Conservation (phyloP, 2,113 vertebrate species). For the Anguilla rostrata region DNA sequence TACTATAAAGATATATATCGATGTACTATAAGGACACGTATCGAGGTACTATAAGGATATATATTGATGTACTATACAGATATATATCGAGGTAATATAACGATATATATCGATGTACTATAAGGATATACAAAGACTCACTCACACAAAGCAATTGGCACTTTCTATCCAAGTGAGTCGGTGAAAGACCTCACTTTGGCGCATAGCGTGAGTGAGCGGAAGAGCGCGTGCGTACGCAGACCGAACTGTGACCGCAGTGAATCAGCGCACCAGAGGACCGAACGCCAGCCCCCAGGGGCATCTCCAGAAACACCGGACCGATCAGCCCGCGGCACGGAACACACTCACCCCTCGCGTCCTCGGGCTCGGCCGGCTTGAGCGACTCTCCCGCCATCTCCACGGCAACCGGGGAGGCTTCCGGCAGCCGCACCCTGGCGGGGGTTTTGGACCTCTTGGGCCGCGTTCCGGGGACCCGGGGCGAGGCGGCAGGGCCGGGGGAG, state of each 20-base stretch:
- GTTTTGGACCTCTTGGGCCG: slow-evolving; percentile 75
- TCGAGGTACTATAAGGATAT: background rate
- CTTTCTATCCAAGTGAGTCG: background rate
- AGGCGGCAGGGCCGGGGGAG: slow-evolving; percentile 70
- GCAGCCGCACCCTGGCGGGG: slow-evolving; percentile 56
- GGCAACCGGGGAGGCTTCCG: slow-evolving; percentile 55
- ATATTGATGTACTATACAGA: too few relatives aligned
- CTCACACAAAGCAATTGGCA: background rate
- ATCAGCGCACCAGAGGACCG: background rate
- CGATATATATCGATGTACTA: background rate
- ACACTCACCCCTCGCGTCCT: slow-evolving; percentile 64
- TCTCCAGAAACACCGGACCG: background rate
- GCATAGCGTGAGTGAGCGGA: background rate
- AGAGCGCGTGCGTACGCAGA: background rate
- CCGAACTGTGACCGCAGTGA: background rate
- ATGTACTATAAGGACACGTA: background rate
- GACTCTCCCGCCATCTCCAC: slow-evolving; percentile 63
- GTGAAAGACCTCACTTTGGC: background rate
- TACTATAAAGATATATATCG: background rate
- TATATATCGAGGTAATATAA: too few relatives aligned
- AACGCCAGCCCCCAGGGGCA: slow-evolving; percentile 31
- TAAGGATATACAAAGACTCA: background rate
- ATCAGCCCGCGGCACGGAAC: slow-evolving; percentile 5
- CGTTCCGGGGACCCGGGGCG: slow-evolving; percentile 73
- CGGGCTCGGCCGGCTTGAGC: slow-evolving; percentile 37